Conservation (phyloP, 2,113 vertebrate genomes). For the Girardinichthys multiradiatus region DNA sequence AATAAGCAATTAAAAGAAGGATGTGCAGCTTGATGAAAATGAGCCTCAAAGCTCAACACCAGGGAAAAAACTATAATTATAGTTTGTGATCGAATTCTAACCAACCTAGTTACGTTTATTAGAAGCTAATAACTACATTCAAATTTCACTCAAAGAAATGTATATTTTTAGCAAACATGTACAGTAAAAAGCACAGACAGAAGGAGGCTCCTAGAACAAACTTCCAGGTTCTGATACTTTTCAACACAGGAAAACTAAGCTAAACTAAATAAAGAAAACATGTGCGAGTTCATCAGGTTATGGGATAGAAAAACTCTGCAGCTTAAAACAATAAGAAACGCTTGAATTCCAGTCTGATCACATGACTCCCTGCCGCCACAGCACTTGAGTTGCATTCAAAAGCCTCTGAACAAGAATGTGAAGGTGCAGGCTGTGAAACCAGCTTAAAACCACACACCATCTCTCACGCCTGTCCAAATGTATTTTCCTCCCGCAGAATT, state of each 20-base stretch:
- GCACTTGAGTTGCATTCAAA: conserved; percentile 58
- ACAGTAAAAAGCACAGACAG: background rate
- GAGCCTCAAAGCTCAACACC: too few species aligned
- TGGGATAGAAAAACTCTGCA: conserved; percentile 57
- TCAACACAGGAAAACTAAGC: conserved; percentile 43
- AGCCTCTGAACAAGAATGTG: conserved; percentile 60
- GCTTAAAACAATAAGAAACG: conserved; percentile 78
- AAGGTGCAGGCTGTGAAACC: conserved; percentile 54
- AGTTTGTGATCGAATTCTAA: too few species aligned
- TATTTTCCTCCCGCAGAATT: background rate
- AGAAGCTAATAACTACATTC: background rate
- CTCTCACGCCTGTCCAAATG: conserved; percentile 6
- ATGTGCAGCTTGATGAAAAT: background rate
- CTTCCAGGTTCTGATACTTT: conserved; percentile 37
- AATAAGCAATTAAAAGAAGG: conserved; percentile 38
- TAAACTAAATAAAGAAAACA: conserved; percentile 46
- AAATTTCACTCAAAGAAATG: background rate
- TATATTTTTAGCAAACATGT: background rate
- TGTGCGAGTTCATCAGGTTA: conserved; percentile 9
- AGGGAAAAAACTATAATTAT: too few species aligned
- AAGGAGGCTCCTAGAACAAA: conserved; percentile 43
- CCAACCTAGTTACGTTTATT: too few species aligned
- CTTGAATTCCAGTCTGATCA: conserved; percentile 78
- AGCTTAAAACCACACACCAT: conserved; percentile 29
- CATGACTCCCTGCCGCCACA: conserved; percentile 72